Evolutionary conservation across 1,140 invertebrate genomes (phyloP), one percentile per base, ranked within the genome.

Genomic region (Tribolium madens): DNA sequence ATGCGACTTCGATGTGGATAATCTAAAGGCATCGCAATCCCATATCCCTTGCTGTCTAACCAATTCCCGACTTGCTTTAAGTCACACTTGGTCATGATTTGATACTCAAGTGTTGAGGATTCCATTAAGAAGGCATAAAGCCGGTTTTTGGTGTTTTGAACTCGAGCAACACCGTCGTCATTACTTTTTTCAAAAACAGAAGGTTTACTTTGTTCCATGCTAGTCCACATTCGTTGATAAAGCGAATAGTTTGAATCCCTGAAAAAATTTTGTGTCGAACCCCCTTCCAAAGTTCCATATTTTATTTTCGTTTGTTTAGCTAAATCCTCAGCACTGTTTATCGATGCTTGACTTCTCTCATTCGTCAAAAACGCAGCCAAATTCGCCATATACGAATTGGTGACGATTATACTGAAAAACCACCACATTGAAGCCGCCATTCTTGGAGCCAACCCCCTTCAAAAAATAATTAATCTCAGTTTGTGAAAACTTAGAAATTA

Each of bases 301-400:
- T 95, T 92, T 46, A 98, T 94, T 84, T 95, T 95, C 0, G 89
- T 94, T 85, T 98, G 95, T 70, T 93, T 92, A 0, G 95, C 93
- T 12, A 98, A 88, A 83, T 97, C 96, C 82, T 98, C 95, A 0
- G 94, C 94, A 69, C 89, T 92, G 76, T 93, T 91, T 12, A 99
- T 97, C 0, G 94, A 91, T 36, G 91, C 91, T 1, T 93, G 92
- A 87, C 96, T 92, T 26, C 93, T 88, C 3, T 94, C 94, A 6
- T 93, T 92, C 0, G 97, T 98, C 36, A 99, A 87, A 80, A 97
- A 98, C 3, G 97, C 97, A 3, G 97, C 96, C 71, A 98, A 87
- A 87, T 98, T 98, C 9, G 97, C 97, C 0, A 97, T 98, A 84
- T 98, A 98, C 0, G 96, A 97, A 3, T 96, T 96, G 7, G 96